phyloP scores from a whole-genome alignment of 2,888 invertebrate species.

The Caradrina clavipalpis region DNA sequence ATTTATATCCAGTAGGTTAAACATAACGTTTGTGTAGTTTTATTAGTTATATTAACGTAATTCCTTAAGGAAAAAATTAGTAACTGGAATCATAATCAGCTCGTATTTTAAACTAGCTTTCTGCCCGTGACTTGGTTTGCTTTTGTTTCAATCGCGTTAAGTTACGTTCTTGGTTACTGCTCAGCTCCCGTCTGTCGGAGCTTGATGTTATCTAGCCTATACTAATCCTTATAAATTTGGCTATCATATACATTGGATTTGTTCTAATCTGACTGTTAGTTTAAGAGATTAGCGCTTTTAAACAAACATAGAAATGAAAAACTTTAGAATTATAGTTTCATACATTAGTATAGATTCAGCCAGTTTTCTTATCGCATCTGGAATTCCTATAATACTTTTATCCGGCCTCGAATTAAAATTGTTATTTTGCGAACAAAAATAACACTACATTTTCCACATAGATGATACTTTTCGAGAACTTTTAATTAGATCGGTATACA shows the following conservation, averaged over 20 bases:
- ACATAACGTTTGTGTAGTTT: too few relatives aligned
- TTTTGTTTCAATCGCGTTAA: too few relatives aligned
- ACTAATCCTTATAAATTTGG: too few relatives aligned
- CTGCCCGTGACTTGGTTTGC: too few relatives aligned
- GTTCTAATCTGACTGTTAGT: too few relatives aligned
- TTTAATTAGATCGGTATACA: not conserved
- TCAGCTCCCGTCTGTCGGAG: too few relatives aligned
- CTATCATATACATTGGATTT: too few relatives aligned
- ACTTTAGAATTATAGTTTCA: too few relatives aligned
- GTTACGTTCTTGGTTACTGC: too few relatives aligned
- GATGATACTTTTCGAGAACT: not conserved
- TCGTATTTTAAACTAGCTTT: not conserved
- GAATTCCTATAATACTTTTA: not conserved
- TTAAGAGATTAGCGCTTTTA: too few relatives aligned
- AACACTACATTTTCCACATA: not conserved
- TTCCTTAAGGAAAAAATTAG: not conserved
- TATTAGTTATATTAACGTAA: not conserved
- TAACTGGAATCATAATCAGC: constrained; percentile 1
- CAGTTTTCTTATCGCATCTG: not conserved
- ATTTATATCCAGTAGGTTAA: not conserved
- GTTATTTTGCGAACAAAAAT: constrained; percentile 3
- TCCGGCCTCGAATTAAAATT: not conserved
- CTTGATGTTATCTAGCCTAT: too few relatives aligned
- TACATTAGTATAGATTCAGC: not conserved
- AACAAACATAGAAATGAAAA: too few relatives aligned